These are phyloP conservation scores for Apogon talboti DNA, from an alignment of 2,797 vertebrate genomes.

Conservation along the genomic window DNA sequence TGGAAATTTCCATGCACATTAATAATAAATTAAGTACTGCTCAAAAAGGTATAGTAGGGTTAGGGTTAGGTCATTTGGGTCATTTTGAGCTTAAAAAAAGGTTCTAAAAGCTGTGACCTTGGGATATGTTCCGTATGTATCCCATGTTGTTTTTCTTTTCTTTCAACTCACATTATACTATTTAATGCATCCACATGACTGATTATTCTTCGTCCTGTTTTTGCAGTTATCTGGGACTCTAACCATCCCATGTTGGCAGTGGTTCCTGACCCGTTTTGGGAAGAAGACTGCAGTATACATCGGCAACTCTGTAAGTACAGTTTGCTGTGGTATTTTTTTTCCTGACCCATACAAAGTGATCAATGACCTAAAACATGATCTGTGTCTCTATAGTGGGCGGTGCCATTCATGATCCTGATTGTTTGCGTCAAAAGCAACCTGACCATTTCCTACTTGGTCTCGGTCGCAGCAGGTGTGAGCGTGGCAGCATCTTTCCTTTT, in stretches of 20 bases:
- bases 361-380: neutral
- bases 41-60: too few relatives aligned
- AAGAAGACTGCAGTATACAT: constrained; percentile 92
- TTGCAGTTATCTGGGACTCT: constrained; percentile 89
- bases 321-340: neutral
- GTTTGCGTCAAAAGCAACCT: constrained; percentile 85
- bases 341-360: neutral
- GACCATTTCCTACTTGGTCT: constrained; percentile 88
- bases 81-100: too few relatives aligned
- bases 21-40: too few relatives aligned
- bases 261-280: constrained; percentile 93
- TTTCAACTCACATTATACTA: neutral
- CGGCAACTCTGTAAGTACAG: constrained; percentile 88
- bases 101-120: too few relatives aligned
- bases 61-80: too few relatives aligned
- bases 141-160: neutral
- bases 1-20: too few relatives aligned
- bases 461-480: constrained; percentile 89
- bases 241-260: constrained; percentile 94
- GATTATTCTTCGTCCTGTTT: neutral
- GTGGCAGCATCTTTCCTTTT: constrained; percentile 93
- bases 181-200: neutral
- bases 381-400: constrained; percentile 84
- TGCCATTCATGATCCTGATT: constrained; percentile 93
- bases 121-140: too few relatives aligned